Conservation (phyloP, 2,113 vertebrate species). For the Notiomystis cincta region DNA sequence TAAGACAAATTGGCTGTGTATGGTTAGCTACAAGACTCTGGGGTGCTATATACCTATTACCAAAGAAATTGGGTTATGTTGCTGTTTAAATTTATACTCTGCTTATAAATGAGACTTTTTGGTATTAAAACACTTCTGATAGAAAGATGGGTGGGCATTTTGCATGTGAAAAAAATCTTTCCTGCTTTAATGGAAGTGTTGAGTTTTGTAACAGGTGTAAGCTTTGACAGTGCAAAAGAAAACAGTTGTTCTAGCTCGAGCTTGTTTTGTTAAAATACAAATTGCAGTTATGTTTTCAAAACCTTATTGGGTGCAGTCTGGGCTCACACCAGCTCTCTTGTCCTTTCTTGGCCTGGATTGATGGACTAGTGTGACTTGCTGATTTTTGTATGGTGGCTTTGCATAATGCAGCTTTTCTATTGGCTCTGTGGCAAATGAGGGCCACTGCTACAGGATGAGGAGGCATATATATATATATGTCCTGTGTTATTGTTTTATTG, state of each 20-base stretch:
- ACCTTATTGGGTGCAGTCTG: not conserved
- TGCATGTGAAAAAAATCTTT: not conserved
- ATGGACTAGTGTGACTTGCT: not conserved
- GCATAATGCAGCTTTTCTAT: not conserved
- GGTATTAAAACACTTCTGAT: not conserved
- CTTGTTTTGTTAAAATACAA: not conserved
- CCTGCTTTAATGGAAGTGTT: not conserved
- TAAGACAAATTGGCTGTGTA: not conserved
- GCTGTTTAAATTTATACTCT: not conserved
- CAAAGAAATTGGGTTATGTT: not conserved
- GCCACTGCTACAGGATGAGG: not conserved
- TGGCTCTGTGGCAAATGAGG: not conserved
- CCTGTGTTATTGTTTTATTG: not conserved
- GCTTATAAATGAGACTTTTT: not conserved
- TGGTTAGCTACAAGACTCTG: not conserved
- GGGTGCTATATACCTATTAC: not conserved
- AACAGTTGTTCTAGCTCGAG: not conserved
- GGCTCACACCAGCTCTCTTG: accelerated
- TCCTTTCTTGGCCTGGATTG: not conserved
- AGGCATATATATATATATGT: not conserved
- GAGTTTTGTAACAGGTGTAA: not conserved
- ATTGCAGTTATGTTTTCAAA: not conserved
- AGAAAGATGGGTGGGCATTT: not conserved
- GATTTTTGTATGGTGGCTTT: not conserved
- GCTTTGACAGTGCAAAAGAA: not conserved